Conservation (phyloP, 2,888 invertebrate genomes). For the Hirtodrosophila duncani region DNA sequence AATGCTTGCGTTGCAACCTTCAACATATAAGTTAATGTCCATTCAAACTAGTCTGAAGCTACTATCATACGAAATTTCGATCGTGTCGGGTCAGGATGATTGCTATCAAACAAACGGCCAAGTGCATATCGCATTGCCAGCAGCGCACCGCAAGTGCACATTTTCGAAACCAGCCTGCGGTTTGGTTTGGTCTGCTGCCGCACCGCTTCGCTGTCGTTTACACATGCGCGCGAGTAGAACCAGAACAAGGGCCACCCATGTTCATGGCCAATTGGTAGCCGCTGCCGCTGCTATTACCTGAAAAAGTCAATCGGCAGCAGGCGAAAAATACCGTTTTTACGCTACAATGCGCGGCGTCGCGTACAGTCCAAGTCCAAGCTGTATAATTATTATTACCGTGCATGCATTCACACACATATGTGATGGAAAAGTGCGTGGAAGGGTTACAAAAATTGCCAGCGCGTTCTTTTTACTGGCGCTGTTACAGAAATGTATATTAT, state of each 20-base stretch:
- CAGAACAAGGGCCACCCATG: neutral
- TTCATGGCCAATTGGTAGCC: too few species aligned
- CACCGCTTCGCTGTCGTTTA: neutral
- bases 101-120: too few species aligned
- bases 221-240: neutral
- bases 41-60: too few species aligned
- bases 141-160: too few species aligned
- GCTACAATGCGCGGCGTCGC: constrained; percentile 40
- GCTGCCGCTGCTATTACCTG: constrained; percentile 15
- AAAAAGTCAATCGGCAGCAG: constrained; percentile 42
- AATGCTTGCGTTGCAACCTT: too few species aligned
- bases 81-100: too few species aligned
- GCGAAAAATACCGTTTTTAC: constrained; percentile 35
- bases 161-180: too few species aligned
- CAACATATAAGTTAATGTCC: too few species aligned
- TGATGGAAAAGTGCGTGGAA: constrained; percentile 55
- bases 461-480: constrained; percentile 4
- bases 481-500: constrained; percentile 37
- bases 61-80: too few species aligned
- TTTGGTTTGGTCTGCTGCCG: too few species aligned
- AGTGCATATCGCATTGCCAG: too few species aligned
- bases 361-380: constrained; percentile 39
- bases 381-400: constrained; percentile 43
- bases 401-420: neutral
- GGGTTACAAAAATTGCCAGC: constrained; percentile 31